Conservation (phyloP, 2,113 vertebrate genomes). For the Speoplatyrhinus poulsoni region DNA sequence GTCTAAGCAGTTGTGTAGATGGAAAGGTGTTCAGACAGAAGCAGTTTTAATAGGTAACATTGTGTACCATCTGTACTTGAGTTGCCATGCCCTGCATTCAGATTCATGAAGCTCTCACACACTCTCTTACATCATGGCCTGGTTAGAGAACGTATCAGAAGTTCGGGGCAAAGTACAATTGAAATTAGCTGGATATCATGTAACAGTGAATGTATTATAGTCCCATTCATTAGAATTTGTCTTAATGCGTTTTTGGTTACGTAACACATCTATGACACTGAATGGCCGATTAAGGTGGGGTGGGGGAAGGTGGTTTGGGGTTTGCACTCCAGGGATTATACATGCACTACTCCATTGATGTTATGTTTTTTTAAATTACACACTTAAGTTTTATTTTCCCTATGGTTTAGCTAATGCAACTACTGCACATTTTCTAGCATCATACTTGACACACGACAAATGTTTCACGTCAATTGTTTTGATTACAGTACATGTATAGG, state of each 20-base stretch:
- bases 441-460: background rate
- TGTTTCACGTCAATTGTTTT: background rate
- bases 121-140: conserved; percentile 27
- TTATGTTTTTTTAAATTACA: background rate
- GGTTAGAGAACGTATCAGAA: conserved; percentile 10
- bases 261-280: background rate
- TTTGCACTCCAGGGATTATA: conserved; percentile 4
- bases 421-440: background rate
- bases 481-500: too few species aligned
- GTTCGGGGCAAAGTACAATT: background rate
- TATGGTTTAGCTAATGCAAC: background rate
- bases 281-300: background rate
- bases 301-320: too few species aligned
- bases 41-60: conserved; percentile 32
- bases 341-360: conserved; percentile 10
- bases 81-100: too few species aligned
- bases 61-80: background rate
- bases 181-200: background rate
- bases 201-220: conserved; percentile 10
- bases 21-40: conserved; percentile 23
- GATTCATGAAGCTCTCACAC: background rate
- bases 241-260: background rate
- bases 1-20: conserved; percentile 12
- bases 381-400: background rate
- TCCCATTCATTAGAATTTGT: conserved; percentile 3